phyloP scores from a whole-genome alignment of 1,140 invertebrate genomes.

The Heliconius eleuchia region DNA sequence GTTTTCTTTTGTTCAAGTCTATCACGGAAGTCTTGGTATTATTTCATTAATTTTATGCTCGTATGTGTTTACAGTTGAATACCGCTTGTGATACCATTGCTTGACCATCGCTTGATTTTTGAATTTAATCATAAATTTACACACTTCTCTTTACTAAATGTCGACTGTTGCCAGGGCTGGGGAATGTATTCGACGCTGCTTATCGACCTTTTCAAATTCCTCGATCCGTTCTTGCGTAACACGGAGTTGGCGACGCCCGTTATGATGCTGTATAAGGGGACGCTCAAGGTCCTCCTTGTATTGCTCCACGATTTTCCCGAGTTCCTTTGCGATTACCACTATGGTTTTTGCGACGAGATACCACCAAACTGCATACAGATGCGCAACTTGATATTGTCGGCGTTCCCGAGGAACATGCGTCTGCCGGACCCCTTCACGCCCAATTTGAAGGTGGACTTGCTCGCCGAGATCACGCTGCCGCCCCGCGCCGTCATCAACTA shows the following conservation, averaged over 20 bases:
- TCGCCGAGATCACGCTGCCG: slow-evolving; percentile 91
- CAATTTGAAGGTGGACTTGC: slow-evolving; percentile 97
- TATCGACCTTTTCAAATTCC: slow-evolving; percentile 97
- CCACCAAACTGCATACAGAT: slow-evolving; percentile 99
- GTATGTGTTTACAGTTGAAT: slow-evolving; percentile 36
- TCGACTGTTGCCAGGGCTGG: slow-evolving; percentile 84
- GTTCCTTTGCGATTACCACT: slow-evolving; percentile 99
- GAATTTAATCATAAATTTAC: background rate
- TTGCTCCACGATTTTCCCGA: slow-evolving; percentile 99
- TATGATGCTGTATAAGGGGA: slow-evolving; percentile 97
- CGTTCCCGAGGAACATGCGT: slow-evolving; percentile 98
- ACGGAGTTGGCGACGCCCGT: slow-evolving; percentile 97
- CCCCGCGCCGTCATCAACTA: slow-evolving; percentile 96
- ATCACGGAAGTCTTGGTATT: slow-evolving; percentile 42
- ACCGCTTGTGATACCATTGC: slow-evolving; percentile 38
- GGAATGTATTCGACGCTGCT: slow-evolving; percentile 95
- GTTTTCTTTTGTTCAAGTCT: slow-evolving; percentile 41
- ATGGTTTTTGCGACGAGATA: slow-evolving; percentile 99
- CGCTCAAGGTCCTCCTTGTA: slow-evolving; percentile 96
- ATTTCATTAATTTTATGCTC: slow-evolving; percentile 33
- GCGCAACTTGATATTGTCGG: slow-evolving; percentile 98
- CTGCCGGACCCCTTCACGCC: slow-evolving; percentile 99
- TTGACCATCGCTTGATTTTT: slow-evolving; percentile 36
- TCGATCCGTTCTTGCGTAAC: slow-evolving; percentile 97
- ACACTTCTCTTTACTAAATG: slow-evolving; percentile 27